phyloP scores from a whole-genome alignment of 2,888 invertebrate genomes.

The Melinaea marsaeus region DNA sequence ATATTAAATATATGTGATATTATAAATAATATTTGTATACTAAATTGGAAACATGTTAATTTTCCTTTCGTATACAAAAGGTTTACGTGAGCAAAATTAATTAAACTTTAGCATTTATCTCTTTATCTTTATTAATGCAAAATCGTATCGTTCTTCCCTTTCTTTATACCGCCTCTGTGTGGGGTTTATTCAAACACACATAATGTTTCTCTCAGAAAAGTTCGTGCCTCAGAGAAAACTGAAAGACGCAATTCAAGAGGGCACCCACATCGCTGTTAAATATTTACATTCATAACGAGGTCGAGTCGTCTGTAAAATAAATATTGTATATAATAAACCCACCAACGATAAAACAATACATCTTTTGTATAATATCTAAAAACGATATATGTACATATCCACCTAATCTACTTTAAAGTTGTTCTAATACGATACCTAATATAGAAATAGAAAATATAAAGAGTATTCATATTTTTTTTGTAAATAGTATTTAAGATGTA shows the following conservation, averaged over 20 bases:
- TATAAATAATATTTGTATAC: too few species aligned
- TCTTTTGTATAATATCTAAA: too few species aligned
- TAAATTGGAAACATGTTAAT: too few species aligned
- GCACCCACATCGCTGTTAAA: constrained; percentile 27
- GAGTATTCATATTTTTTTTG: too few species aligned
- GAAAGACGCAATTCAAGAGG: constrained; percentile 22
- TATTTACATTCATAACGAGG: constrained; percentile 33
- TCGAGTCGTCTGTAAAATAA: constrained; percentile 28
- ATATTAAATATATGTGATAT: too few species aligned
- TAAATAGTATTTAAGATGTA: too few species aligned
- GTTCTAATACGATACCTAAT: too few species aligned
- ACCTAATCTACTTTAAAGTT: too few species aligned
- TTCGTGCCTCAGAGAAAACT: constrained; percentile 13
- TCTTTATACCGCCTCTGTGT: neutral
- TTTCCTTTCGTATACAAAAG: too few species aligned
- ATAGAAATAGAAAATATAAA: too few species aligned
- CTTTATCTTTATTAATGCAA: constrained; percentile 4
- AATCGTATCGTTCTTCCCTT: constrained; percentile 3
- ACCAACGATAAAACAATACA: too few species aligned
- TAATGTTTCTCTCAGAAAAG: neutral
- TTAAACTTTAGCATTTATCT: constrained; percentile 17
- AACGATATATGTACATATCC: too few species aligned
- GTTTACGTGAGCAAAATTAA: constrained; percentile 1
- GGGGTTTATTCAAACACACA: constrained; percentile 1
- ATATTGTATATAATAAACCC: constrained; percentile 15